Conservation (phyloP, 2,888 invertebrate species). For the Acheta domesticus region DNA sequence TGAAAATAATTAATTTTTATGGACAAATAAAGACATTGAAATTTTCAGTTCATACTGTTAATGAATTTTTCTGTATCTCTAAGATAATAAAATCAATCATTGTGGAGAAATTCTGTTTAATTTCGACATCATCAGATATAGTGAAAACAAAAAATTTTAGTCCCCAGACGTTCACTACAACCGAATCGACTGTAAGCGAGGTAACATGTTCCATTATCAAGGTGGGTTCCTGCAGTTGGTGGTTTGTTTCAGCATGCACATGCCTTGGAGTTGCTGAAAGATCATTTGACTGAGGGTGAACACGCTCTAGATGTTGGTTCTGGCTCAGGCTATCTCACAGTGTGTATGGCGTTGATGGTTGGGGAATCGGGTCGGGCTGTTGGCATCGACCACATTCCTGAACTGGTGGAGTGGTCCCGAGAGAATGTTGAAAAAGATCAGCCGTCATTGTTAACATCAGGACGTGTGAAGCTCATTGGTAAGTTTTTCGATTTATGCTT, state of each 20-base stretch:
- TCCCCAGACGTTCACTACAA: no score
- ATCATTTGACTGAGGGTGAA: conserved; percentile 71
- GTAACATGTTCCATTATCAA: no score
- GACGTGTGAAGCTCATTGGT: conserved; percentile 69
- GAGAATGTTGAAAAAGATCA: conserved; percentile 75
- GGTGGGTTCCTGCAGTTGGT: no score
- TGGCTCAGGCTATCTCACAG: conserved; percentile 89
- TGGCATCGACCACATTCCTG: conserved; percentile 88
- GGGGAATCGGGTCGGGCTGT: conserved; percentile 66
- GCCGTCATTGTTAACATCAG: conserved; percentile 63
- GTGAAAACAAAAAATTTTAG: no score
- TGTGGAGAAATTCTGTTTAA: no score
- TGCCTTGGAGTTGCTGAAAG: conserved; percentile 79
- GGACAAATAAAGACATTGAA: no score
- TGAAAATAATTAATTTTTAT: no score
- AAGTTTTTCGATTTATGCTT: conserved; percentile 40
- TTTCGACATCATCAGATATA: no score
- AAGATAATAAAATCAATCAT: no score
- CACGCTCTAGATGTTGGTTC: conserved; percentile 88
- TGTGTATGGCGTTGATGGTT: conserved; percentile 84
- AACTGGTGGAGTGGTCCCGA: conserved; percentile 70
- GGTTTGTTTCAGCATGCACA: conserved; percentile 71
- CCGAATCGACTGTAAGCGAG: no score
- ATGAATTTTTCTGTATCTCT: no score
- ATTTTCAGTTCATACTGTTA: no score